Evolutionary conservation across 2,113 vertebrate species (phyloP).

Genomic region (Brachyhypopomus occidentalis): DNA sequence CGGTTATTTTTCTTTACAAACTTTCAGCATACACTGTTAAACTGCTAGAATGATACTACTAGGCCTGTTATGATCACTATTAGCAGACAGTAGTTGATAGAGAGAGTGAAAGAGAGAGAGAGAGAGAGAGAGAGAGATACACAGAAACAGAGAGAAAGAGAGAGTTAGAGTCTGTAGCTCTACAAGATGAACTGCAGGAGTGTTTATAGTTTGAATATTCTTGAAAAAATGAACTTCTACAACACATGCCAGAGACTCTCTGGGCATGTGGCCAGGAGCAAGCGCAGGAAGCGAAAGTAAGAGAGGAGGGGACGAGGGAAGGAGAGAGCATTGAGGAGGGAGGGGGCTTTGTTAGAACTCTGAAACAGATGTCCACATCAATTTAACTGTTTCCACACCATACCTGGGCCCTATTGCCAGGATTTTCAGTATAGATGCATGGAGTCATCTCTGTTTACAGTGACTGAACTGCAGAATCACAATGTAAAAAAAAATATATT

Average conservation of each 20-base stretch:
- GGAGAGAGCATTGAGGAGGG: constrained; percentile 22
- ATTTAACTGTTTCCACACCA: constrained; percentile 56
- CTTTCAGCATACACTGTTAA: not conserved
- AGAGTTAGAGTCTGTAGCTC: not conserved
- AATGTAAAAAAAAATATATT: too few relatives aligned
- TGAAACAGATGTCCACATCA: constrained; percentile 63
- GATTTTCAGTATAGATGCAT: too few relatives aligned
- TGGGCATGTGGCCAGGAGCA: constrained; percentile 62
- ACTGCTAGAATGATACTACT: not conserved
- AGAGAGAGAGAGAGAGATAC: not conserved
- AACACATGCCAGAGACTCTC: constrained; percentile 56
- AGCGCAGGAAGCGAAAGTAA: constrained; percentile 27
- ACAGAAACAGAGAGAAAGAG: not conserved
- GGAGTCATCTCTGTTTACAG: not conserved
- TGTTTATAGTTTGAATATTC: constrained; percentile 41
- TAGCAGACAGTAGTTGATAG: not conserved
- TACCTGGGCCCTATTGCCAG: not conserved
- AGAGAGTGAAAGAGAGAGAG: not conserved
- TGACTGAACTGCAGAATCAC: too few relatives aligned
- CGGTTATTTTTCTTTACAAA: not conserved
- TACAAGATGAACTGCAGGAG: not conserved
- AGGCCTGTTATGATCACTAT: not conserved
- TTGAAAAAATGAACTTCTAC: constrained; percentile 46
- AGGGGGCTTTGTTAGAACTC: constrained; percentile 55
- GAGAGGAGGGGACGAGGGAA: constrained; percentile 25